Base-by-base conservation (phyloP, 2,888 invertebrate genomes). In the Mythimna lalbum region DNA sequence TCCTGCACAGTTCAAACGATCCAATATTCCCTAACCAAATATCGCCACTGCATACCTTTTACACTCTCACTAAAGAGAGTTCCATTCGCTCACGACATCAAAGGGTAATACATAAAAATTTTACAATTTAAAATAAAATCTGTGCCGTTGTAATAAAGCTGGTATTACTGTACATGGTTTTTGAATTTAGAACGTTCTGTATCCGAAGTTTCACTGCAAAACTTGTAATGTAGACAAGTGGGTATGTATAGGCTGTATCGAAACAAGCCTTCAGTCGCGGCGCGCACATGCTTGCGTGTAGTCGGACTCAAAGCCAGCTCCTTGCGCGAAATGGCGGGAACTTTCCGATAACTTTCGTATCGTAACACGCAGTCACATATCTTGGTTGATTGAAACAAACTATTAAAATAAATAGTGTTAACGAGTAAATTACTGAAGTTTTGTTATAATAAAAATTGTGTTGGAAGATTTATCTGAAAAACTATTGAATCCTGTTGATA, bases 201-300 rank as follows among this genome's bases (percentile, higher is more conserved):
- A 43, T 64, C 59, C 60, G 50, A 21, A 39, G 63, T 19, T 68
- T 75, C 60, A 50, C 80, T 85, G 89, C 92, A 91, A 95, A 95
- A 95, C 94, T 95, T 94, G 91, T 91, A 93, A 94, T 90, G 93
- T 93, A 93, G 93, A 92, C 90, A 89, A 94, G 90, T 91, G 89
- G 90, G 92, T 92, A 93, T 89, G 91, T 92, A 93, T 91, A 91
- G 92, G 90, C 90, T 89, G 90, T 90, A 85, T 87, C 87, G 90
- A 89, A 91, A 90, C 89, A 89, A 90, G 90, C 88, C 86, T 94
- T 94, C 93, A 96, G 95, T 96, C 89, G 92, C 91, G 85, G 91
- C 93, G 93, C 95, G 95, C 91, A 90, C 89, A 92, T 93, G 90
- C 88, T 88, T 88, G 91, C 91, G 94, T 89, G 90, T 85, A 90